Evolutionary conservation across 2,113 vertebrate genomes (phyloP), one percentile per base, ranked within the genome.

Genomic region (Podarcis muralis): DNA sequence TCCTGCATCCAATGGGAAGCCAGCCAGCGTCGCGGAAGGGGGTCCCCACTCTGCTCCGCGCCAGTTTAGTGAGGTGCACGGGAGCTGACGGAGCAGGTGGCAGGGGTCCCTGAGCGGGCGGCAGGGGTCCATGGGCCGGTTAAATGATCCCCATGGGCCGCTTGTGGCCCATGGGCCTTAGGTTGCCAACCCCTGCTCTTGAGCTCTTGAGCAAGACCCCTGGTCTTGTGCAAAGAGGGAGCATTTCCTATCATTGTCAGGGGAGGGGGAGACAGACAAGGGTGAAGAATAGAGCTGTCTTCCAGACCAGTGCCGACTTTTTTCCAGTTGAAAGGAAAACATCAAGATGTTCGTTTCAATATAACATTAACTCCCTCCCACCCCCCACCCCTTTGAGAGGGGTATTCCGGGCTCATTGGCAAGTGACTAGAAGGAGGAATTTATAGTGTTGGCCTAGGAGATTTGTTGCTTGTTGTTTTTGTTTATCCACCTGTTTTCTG

Each of bases 401-500:
- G 81, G 83, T 71, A 75, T 72, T 75, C 81, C 87, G 86, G 78
- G 57, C 7, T 1, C 81, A 74, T 85, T 87, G 88, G 65, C 92
- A 84, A 94, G 89, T 83, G 2, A 82, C 86, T 85, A 18, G 25
- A 89, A 66, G 22, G 79, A 80, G 81, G 85, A 84, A 92, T 94
- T 87, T 77, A 85, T 65, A 79, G 37, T 6, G 0, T 48, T 0
- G 0, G 15, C 80, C 88, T 62, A 90, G 83, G 87, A 91, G 89
- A 78, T 69, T 59, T 89, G 74, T 89, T 91, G 89, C 93, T 93
- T 83, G 90, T 91, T 96, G 86, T 88, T 79, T 95, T 95, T 96
- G 93, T 96, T 96, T 95, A 95, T 87, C 94, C 95, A 95, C 96
- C 94, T 97, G 94, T 96, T 96, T 95, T 95, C 89, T 94, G 93